These are phyloP conservation scores for Tryphoninae sp. DNA, from an alignment of 2,888 invertebrate genomes.

Conservation along the genomic window DNA sequence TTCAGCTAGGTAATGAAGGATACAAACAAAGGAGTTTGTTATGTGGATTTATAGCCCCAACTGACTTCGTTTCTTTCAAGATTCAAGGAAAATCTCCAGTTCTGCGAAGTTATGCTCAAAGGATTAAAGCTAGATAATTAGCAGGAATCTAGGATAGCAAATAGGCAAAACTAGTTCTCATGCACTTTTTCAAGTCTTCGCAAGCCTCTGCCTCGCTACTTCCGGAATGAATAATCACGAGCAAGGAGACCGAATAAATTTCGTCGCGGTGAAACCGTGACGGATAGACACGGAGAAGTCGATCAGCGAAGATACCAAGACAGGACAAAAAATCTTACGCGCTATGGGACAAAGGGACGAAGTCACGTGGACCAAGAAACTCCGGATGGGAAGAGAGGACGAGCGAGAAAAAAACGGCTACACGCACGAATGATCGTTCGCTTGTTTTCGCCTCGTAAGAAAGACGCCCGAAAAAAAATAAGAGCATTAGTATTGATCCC, in stretches of 20 bases:
- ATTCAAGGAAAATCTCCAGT: too few relatives aligned
- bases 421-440: slow-evolving; percentile 33
- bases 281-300: slow-evolving; percentile 23
- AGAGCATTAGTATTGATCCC: slow-evolving; percentile 67
- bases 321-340: slow-evolving; percentile 34
- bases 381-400: not conserved
- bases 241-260: slow-evolving; percentile 47
- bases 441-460: slow-evolving; percentile 41
- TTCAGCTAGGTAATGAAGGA: too few relatives aligned
- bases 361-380: not conserved
- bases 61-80: too few relatives aligned
- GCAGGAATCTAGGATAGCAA: too few relatives aligned
- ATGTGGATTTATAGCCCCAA: too few relatives aligned
- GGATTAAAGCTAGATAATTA: too few relatives aligned
- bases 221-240: slow-evolving; percentile 58
- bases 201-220: slow-evolving; percentile 29
- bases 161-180: too few relatives aligned
- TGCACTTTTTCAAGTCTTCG: too few relatives aligned
- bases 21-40: too few relatives aligned
- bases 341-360: slow-evolving; percentile 30
- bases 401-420: slow-evolving; percentile 20
- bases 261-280: slow-evolving; percentile 13
- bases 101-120: too few relatives aligned
- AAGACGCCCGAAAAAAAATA: slow-evolving; percentile 50
- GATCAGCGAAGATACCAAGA: slow-evolving; percentile 37